phyloP scores from a whole-genome alignment of 2,113 vertebrate genomes.

The Podiceps cristatus region DNA sequence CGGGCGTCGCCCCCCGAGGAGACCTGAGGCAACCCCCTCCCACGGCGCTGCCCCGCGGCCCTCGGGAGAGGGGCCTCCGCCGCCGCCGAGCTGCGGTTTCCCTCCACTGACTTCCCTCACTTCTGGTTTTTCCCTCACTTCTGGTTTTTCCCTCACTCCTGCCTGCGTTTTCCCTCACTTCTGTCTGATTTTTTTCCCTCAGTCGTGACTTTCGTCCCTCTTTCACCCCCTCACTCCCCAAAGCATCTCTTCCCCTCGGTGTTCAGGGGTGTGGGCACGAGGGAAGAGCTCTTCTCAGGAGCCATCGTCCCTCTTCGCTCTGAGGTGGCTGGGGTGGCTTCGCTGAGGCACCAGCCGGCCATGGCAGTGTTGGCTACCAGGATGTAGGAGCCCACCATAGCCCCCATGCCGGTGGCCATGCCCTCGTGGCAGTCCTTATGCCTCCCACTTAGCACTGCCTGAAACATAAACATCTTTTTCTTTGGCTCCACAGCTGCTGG shows the following conservation, averaged over 20 bases:
- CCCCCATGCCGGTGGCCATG: accelerated
- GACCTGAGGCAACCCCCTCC: background rate
- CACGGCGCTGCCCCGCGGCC: background rate
- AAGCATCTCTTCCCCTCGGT: background rate
- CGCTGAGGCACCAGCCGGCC: background rate
- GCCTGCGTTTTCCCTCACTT: background rate
- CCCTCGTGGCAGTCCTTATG: accelerated
- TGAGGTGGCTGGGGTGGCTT: background rate
- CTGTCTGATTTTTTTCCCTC: background rate
- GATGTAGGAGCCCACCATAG: accelerated
- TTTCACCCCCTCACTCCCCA: accelerated
- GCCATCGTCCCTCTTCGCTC: accelerated
- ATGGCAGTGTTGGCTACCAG: accelerated
- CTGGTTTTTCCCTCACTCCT: background rate
- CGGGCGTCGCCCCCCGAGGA: background rate
- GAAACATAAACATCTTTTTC: background rate
- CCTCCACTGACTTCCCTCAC: background rate
- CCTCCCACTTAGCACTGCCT: background rate
- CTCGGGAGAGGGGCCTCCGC: background rate
- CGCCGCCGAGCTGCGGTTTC: background rate
- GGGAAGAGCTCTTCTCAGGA: background rate
- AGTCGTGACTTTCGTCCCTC: background rate
- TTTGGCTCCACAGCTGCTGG: background rate
- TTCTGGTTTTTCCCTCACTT: background rate
- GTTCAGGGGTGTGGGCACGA: accelerated